A percentile compares a stretch with the other conserved stretches of the same genome.
phyloP scores from a whole-genome alignment of 2,888 invertebrate species.

The Neoitamus cyanurus region DNA sequence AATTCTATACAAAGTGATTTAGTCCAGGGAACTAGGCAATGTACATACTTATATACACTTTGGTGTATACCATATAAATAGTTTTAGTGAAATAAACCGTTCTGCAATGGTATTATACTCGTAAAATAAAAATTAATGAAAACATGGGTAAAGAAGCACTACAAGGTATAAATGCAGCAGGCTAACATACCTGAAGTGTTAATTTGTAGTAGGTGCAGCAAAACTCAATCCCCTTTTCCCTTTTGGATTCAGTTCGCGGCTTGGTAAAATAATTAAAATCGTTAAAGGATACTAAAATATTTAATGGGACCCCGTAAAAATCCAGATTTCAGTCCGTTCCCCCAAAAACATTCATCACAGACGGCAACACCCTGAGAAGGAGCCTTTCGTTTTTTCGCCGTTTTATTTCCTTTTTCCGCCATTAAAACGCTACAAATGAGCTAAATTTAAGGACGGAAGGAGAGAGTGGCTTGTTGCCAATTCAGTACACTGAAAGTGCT shows the following conservation, averaged over 20 bases:
- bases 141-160: too few species aligned
- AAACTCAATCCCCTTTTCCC: neutral
- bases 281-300: neutral
- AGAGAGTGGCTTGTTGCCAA: neutral
- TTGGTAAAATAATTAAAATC: neutral
- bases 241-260: neutral
- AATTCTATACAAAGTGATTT: too few species aligned
- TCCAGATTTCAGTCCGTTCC: neutral
- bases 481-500: neutral
- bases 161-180: too few species aligned
- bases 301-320: neutral
- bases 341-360: neutral
- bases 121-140: too few species aligned
- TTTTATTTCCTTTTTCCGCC: neutral
- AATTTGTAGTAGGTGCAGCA: neutral
- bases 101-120: too few species aligned
- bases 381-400: neutral
- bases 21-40: too few species aligned
- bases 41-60: too few species aligned
- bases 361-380: neutral
- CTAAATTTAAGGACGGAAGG: neutral
- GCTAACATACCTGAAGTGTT: neutral
- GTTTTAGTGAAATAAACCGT: too few species aligned
- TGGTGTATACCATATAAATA: too few species aligned
- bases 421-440: neutral